Percentiles rank a stretch among this genome's conserved stretches.
Evolutionary conservation across 2,113 vertebrate species (phyloP).

Genomic region (Heliornis fulica): DNA sequence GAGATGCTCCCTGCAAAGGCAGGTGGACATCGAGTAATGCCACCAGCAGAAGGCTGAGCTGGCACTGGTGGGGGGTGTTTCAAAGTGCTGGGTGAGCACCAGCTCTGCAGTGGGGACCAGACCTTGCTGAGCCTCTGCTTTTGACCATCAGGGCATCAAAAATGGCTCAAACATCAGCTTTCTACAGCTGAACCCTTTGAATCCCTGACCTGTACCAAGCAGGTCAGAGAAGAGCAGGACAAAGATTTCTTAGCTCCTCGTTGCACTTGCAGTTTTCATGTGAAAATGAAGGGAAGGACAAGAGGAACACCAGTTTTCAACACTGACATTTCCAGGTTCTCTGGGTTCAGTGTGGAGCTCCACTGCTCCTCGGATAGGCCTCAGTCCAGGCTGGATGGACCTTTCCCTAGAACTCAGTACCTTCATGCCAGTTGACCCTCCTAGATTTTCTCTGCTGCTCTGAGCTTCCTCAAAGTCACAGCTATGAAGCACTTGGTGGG

Average conservation of each 20-base stretch:
- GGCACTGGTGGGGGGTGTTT: neutral
- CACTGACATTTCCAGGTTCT: neutral
- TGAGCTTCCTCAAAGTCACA: neutral
- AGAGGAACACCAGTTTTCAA: neutral
- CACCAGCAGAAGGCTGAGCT: neutral
- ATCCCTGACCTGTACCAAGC: neutral
- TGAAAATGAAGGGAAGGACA: neutral
- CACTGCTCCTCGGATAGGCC: neutral
- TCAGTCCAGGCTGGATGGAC: neutral
- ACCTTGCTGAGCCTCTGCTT: neutral
- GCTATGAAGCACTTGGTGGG: neutral
- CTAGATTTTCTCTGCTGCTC: neutral
- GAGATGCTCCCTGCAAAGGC: neutral
- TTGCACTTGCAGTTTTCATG: neutral
- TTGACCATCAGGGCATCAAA: neutral
- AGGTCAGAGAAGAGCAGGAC: neutral
- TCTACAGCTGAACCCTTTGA: neutral
- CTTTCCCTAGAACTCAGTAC: neutral
- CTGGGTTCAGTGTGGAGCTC: fast-evolving
- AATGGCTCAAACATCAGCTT: neutral
- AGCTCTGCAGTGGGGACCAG: fast-evolving
- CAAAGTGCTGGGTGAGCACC: neutral
- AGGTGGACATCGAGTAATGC: fast-evolving
- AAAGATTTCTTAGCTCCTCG: neutral
- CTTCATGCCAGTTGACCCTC: neutral